Conservation (phyloP, 2,113 vertebrate genomes). For the Gallinago jamesoni region DNA sequence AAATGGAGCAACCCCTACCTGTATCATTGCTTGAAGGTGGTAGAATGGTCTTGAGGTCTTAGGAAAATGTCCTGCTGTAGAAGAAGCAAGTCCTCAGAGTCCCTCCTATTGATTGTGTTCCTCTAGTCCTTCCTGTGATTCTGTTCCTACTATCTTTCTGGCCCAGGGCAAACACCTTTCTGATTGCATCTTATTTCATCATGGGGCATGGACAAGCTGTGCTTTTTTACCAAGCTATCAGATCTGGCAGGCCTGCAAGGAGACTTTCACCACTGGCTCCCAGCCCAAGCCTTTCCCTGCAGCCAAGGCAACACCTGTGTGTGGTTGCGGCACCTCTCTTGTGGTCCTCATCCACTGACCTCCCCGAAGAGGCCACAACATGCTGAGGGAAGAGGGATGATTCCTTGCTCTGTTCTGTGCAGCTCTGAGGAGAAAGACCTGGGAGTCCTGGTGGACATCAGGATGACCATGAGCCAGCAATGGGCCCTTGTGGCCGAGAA, state of each 20-base stretch:
- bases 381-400: neutral
- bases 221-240: neutral
- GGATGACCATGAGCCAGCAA: too few species aligned
- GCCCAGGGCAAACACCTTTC: neutral
- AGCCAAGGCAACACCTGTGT: neutral
- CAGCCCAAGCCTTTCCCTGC: neutral
- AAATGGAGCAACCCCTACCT: neutral
- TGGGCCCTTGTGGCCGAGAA: too few species aligned
- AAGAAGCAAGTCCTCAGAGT: neutral
- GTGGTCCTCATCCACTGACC: neutral
- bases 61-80: neutral
- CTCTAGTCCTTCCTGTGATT: neutral
- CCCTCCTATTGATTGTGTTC: neutral
- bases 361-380: neutral
- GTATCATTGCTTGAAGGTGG: fast-evolving
- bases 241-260: neutral
- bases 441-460: too few species aligned
- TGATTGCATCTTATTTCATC: fast-evolving
- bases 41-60: fast-evolving
- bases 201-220: neutral
- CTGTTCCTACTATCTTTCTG: neutral
- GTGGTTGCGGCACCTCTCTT: neutral
- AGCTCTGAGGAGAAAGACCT: too few species aligned
- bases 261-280: neutral
- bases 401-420: too few species aligned